Conservation (phyloP, 64 coral and sea anemone species). For the Dendronephthya gigantea region DNA sequence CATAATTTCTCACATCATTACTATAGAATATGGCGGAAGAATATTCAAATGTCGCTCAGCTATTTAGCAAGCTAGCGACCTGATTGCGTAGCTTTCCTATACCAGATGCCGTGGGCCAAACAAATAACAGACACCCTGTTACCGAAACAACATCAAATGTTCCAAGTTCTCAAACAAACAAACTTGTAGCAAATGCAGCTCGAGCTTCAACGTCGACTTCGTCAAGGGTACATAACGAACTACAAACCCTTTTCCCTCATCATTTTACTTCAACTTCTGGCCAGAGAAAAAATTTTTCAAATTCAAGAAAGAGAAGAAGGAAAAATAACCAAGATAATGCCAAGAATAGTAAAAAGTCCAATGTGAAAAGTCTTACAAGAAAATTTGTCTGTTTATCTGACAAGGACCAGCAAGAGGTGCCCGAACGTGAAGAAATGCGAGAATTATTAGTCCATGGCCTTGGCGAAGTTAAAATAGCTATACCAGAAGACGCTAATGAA, state of each 20-base stretch:
- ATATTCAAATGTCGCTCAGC: too few species aligned
- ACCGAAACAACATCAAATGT: too few species aligned
- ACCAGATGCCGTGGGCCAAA: too few species aligned
- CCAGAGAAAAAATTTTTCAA: background rate
- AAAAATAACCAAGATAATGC: conserved; percentile 15
- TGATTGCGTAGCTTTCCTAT: too few species aligned
- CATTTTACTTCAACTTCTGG: conserved; percentile 39
- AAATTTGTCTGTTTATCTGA: conserved; percentile 20
- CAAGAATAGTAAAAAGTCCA: background rate
- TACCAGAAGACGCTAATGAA: conserved; percentile 29
- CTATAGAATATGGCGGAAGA: too few species aligned
- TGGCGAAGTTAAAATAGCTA: conserved; percentile 17
- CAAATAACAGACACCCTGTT: too few species aligned
- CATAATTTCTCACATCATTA: too few species aligned
- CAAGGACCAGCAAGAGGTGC: conserved; percentile 24
- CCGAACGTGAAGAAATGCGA: conserved; percentile 20
- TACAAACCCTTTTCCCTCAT: conserved; percentile 30
- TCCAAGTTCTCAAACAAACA: too few species aligned
- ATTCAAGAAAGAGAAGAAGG: background rate
- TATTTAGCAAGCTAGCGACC: too few species aligned
- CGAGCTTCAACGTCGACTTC: too few species aligned
- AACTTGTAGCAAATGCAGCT: too few species aligned
- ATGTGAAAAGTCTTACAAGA: conserved; percentile 32
- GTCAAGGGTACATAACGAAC: background rate
- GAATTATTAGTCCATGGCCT: conserved; percentile 15